Evolutionary conservation across 2,113 vertebrate genomes (phyloP).

Genomic region (Clarias macrocephalus): DNA sequence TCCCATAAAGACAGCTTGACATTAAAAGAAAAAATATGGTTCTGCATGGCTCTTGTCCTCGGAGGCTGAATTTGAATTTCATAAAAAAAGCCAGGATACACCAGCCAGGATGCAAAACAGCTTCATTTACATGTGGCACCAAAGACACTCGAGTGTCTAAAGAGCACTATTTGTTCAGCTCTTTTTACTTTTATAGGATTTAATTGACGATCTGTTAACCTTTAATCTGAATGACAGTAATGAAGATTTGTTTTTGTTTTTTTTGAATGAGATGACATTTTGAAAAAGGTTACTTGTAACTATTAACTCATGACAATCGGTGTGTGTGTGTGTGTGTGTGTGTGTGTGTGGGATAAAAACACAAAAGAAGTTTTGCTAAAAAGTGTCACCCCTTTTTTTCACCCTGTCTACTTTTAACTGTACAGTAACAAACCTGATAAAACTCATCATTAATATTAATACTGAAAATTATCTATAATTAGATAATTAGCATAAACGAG

Average conservation of each 20-base stretch:
- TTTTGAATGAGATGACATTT: constrained; percentile 54
- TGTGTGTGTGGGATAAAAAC: not conserved
- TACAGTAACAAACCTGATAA: no score
- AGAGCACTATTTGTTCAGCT: not conserved
- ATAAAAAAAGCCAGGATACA: not conserved
- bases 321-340: no score
- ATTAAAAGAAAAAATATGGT: not conserved
- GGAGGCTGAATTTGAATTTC: not conserved
- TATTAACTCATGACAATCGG: not conserved
- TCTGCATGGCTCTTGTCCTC: not conserved
- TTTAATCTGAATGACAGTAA: not conserved
- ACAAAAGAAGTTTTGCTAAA: no score
- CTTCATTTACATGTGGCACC: not conserved
- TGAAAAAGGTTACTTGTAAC: constrained; percentile 50
- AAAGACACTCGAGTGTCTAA: not conserved
- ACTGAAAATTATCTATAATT: no score
- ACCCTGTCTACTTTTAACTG: no score
- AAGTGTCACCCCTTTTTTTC: no score
- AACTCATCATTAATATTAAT: no score
- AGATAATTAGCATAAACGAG: no score
- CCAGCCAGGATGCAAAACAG: not conserved
- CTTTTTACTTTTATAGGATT: not conserved
- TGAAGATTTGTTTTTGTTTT: not conserved
- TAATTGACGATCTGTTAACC: not conserved
- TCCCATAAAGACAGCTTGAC: not conserved